Evolutionary conservation across 1,140 invertebrate genomes (phyloP), one percentile per base, ranked within the genome.

Genomic region (Megalonaias nervosa): DNA sequence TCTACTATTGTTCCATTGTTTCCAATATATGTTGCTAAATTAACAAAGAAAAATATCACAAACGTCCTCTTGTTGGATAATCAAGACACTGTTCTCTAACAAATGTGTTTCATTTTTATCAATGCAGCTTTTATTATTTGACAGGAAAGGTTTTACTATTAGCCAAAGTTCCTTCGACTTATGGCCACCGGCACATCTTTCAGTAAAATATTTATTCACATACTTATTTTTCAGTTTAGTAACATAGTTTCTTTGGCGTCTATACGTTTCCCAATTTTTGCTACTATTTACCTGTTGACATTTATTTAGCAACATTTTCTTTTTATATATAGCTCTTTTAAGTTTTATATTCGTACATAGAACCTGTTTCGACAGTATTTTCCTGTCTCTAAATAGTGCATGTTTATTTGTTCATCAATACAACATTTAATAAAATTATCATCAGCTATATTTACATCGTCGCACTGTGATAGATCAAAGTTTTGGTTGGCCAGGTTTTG

Each of bases 151-250:
- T 59, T 74, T 66, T 14, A 74, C 67, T n/a, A 56, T 74, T 16
- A 48, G 62, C 64, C 72, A 74, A 23, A 74, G 67, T 21, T 67
- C 60, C 62, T 74, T 66, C 12, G 72, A 74, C n/a, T 74, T 74
- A 11, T 62, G 64, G 3, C 72, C 72, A 56, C 21, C 71, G 55
- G 60, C 60, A 65, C 60, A 73, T 65, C 71, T 64, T 48, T 73
- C 71, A 55, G 1, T 17, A 73, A 73, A 73, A 56, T 38, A 73
- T 61, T 17, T 61, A 19, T 61, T 17, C 16, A 61, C 65, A 26
- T 23, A 64, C 12, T 74, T 31, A 31, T 48, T 6, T 56, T 74
- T 57, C 17, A 58, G 1, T 58, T 67, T 66, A 55, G 55, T 67
- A 21, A 48, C 26, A 5, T 12, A 19, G 38, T 67, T 74, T 71